These are phyloP conservation scores for Mellivora capensis DNA, from an alignment of 2,113 vertebrate genomes.

Conservation along the genomic window DNA sequence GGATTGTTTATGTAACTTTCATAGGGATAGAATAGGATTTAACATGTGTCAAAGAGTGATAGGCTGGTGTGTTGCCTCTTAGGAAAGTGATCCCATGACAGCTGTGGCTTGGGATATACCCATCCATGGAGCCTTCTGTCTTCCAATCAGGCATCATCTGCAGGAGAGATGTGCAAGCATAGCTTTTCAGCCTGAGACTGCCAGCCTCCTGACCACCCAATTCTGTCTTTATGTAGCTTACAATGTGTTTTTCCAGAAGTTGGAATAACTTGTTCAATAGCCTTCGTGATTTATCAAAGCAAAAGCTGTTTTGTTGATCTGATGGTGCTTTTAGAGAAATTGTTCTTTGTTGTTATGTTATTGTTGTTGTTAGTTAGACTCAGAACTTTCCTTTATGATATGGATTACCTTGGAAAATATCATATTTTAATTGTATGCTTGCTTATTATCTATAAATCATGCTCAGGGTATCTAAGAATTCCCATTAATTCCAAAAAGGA, in stretches of 20 bases:
- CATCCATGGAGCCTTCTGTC: neutral
- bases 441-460: slow-evolving; percentile 82
- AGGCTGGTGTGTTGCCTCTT: slow-evolving; percentile 45
- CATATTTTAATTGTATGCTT: slow-evolving; percentile 78
- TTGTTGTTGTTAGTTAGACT: slow-evolving; percentile 61
- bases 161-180: neutral
- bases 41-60: slow-evolving; percentile 19
- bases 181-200: slow-evolving; percentile 37
- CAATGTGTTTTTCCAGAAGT: slow-evolving; percentile 73
- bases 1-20: slow-evolving; percentile 58
- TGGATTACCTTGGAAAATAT: slow-evolving; percentile 75
- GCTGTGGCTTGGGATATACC: slow-evolving; percentile 58
- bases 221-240: slow-evolving; percentile 68
- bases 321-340: slow-evolving; percentile 78
- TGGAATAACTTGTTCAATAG: slow-evolving; percentile 77
- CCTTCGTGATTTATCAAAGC: slow-evolving; percentile 78
- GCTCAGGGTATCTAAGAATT: slow-evolving; percentile 80
- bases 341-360: slow-evolving; percentile 69
- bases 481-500: slow-evolving; percentile 82
- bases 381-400: slow-evolving; percentile 74
- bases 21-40: neutral
- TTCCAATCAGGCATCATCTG: slow-evolving; percentile 43
- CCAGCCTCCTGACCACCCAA: slow-evolving; percentile 1
- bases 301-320: slow-evolving; percentile 72
- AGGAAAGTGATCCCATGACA: slow-evolving; percentile 38